Base-by-base conservation (phyloP, 2,888 invertebrate species). In the Octonoba sinensis region DNA sequence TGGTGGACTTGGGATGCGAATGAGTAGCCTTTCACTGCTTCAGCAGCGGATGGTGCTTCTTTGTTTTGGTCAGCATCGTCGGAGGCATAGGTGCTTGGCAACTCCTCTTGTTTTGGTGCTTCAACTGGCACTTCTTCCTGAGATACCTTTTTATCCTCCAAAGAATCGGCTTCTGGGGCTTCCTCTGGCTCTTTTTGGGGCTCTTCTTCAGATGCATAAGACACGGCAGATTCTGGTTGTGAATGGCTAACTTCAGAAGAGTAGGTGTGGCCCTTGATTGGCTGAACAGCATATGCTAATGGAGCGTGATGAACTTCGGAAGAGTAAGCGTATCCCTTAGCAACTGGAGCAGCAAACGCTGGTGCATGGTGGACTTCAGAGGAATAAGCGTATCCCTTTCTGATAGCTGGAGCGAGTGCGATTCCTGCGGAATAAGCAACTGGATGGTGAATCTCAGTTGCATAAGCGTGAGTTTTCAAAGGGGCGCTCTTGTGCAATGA, bases 191-290 rank as follows among this genome's bases (percentile, higher is more conserved):
- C 59, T 8, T 46, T 44, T 64, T n/a, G 81, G 64, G 16, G 65
- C 66, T n/a, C 66, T n/a, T 66, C 47, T 71, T 78, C 66, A 64
- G 76, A 69, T 1, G 69, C 54, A 44, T 70, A 70, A 16, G 59
- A 18, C 6, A 54, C 36, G 20, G 69, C 71, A 15, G 70, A 49
- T 24, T 57, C 74, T 4, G 82, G 82, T 24, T 65, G 70, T 18
- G 69, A 67, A 27, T 81, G 73, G 3, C 74, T 73, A 56, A 73
- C 69, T 74, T 69, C 81, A 16, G 73, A 69, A 18, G 81, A 81
- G 44, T 81, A 81, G 56, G 81, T 60, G 18, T 79, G 72, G 8
- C 75, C 75, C 47, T 77, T 70, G 16, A 46, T 60, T 36, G 81
- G 44, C 6, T 62, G 62, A 24, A 70, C 62, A 44, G 70, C 77